phyloP scores from a whole-genome alignment of 2,797 vertebrate species.

The Perdix hodgsoniae region DNA sequence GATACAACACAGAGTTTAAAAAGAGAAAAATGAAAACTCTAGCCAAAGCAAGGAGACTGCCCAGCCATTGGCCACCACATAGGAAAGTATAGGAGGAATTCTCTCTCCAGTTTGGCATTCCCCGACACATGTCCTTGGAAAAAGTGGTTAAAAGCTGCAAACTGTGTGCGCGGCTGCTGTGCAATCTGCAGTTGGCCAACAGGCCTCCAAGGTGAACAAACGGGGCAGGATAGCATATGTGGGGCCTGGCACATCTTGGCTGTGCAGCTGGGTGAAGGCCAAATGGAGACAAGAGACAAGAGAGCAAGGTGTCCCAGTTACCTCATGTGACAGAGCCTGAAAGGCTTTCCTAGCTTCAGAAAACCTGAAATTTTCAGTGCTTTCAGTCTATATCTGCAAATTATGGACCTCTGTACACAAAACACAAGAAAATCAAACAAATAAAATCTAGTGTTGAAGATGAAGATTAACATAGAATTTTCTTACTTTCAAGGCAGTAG shows the following conservation, averaged over 20 bases:
- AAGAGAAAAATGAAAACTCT: neutral
- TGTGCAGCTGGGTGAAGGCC: neutral
- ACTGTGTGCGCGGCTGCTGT: neutral
- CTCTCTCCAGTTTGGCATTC: neutral
- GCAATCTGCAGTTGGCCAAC: neutral
- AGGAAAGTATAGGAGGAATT: neutral
- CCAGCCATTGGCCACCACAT: neutral
- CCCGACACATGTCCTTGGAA: neutral
- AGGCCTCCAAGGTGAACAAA: too few species aligned
- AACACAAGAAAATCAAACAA: neutral
- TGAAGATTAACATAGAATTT: neutral
- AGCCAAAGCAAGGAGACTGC: neutral
- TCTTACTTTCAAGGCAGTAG: neutral
- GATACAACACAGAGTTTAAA: neutral
- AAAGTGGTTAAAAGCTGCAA: neutral
- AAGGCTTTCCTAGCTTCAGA: neutral
- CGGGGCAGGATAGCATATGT: neutral
- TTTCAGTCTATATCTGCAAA: neutral
- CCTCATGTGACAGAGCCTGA: neutral
- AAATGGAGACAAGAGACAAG: accelerated
- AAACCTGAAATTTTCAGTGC: neutral
- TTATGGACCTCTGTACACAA: neutral
- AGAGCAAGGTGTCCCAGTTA: neutral
- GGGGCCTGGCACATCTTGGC: too few species aligned
- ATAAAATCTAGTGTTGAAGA: neutral